These are phyloP conservation scores for Apostichopus leukothele DNA, from an alignment of 53 echinoderm and acorn worm genomes.

Conservation along the genomic window DNA sequence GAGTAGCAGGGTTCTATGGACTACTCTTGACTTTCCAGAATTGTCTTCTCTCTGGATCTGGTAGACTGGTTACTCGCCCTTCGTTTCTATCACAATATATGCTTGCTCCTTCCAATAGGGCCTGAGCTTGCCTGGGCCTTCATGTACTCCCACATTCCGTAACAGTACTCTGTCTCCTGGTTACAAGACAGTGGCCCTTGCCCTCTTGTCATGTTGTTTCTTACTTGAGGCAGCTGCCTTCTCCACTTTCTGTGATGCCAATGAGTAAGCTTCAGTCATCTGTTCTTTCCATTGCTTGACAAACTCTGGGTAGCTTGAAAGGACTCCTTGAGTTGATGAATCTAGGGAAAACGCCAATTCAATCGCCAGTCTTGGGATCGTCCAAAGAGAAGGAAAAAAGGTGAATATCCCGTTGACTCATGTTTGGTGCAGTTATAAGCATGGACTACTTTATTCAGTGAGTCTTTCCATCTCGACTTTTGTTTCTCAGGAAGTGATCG, in stretches of 20 bases:
- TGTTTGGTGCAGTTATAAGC: too few species aligned
- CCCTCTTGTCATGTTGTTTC: not conserved
- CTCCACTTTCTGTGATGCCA: constrained; percentile 6
- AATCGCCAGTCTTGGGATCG: not conserved
- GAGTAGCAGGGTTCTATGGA: constrained; percentile 3
- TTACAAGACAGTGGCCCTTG: too few species aligned
- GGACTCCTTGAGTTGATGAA: too few species aligned
- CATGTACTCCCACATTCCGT: too few species aligned
- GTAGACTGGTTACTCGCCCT: too few species aligned
- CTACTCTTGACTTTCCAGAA: not conserved
- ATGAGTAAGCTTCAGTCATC: constrained; percentile 45
- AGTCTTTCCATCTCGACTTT: not conserved
- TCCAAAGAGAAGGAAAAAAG: too few species aligned
- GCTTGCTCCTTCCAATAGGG: constrained; percentile 50
- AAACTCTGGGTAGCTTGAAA: not conserved
- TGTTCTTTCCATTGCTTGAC: constrained; percentile 44
- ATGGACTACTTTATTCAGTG: too few species aligned
- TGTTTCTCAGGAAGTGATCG: not conserved
- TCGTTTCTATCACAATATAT: not conserved
- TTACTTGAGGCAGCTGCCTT: constrained; percentile 22
- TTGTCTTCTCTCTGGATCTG: not conserved
- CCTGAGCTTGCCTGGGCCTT: constrained; percentile 36
- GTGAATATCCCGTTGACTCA: too few species aligned
- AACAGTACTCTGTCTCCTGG: too few species aligned
- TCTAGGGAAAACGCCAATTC: not conserved